A percentile compares a stretch with the other conserved stretches of the same genome.
phyloP scores from a whole-genome alignment of 2,113 vertebrate species.

The Indri indri region DNA sequence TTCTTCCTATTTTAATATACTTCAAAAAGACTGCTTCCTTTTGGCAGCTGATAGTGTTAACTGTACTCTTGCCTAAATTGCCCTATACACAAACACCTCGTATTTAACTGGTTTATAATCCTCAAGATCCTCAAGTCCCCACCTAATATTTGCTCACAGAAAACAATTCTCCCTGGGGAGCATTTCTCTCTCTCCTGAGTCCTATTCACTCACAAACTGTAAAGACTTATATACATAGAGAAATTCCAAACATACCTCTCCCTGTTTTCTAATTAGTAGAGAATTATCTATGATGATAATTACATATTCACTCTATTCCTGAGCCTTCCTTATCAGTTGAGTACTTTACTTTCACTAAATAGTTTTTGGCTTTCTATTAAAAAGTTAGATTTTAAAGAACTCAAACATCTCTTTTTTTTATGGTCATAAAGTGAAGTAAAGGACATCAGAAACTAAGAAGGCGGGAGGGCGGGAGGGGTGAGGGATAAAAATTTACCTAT shows the following conservation, averaged over 20 bases:
- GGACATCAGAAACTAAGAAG: too few relatives aligned
- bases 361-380: not conserved
- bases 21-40: not conserved
- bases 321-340: not conserved
- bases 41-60: not conserved
- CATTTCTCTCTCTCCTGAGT: not conserved
- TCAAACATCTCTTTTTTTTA: not conserved
- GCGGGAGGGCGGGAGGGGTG: too few relatives aligned
- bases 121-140: not conserved
- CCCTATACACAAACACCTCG: not conserved
- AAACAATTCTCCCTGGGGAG: not conserved
- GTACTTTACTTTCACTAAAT: not conserved
- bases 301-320: not conserved
- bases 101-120: constrained; percentile 22
- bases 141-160: not conserved
- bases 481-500: too few relatives aligned
- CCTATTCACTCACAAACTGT: not conserved
- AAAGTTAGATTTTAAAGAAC: not conserved
- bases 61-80: not conserved
- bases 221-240: not conserved
- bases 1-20: not conserved
- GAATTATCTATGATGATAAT: not conserved
- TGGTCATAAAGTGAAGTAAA: too few relatives aligned
- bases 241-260: not conserved
- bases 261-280: not conserved